These are phyloP conservation scores for Threskiornis aethiopicus DNA, from an alignment of 2,797 vertebrate genomes.

Conservation along the genomic window DNA sequence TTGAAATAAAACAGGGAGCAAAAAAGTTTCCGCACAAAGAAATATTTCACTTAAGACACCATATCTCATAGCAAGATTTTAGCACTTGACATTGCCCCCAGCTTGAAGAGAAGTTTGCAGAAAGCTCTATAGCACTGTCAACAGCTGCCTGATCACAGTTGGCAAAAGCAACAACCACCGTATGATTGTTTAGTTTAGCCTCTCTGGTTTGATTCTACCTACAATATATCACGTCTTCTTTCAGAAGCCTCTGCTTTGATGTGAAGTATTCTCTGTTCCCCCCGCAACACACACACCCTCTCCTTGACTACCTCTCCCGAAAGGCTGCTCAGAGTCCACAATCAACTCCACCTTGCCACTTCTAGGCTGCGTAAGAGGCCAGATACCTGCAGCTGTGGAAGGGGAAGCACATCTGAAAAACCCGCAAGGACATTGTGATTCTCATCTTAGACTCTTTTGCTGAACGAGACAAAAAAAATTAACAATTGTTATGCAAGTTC, in stretches of 20 bases:
- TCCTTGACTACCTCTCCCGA: background rate
- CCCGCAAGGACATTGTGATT: background rate
- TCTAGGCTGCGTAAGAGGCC: background rate
- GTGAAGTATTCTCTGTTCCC: background rate
- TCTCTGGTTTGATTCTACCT: background rate
- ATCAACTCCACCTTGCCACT: background rate
- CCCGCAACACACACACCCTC: too few relatives aligned
- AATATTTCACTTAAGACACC: background rate
- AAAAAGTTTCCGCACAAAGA: background rate
- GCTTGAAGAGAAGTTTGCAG: background rate
- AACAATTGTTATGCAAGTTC: background rate
- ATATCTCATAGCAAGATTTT: background rate
- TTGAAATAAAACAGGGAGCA: slow-evolving; percentile 17
- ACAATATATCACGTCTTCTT: background rate
- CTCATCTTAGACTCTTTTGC: background rate
- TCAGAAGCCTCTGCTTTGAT: slow-evolving; percentile 3
- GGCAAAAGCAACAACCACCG: background rate
- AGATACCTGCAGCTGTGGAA: background rate
- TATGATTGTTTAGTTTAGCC: background rate
- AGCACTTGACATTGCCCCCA: background rate
- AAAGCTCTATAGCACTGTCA: background rate
- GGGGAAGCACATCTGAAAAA: background rate
- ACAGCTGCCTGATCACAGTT: background rate
- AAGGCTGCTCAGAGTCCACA: background rate
- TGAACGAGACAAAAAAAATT: background rate